Evolutionary conservation across 2,113 vertebrate species (phyloP).

Genomic region (Arvicanthis niloticus): DNA sequence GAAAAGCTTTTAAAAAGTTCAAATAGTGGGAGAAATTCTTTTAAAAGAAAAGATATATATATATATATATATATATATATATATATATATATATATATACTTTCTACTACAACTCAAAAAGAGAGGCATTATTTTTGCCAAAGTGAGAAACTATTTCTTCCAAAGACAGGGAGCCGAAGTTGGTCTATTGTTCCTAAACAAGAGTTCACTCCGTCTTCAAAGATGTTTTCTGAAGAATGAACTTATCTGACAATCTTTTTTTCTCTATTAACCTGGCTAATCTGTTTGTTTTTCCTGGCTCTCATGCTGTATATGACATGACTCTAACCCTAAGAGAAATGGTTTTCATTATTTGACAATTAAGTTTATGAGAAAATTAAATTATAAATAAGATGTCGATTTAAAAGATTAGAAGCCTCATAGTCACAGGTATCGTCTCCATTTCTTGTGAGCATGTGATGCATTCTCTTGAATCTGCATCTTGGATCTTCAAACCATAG

Average conservation of each 20-base stretch:
- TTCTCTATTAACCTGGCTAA: background rate
- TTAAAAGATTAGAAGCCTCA: background rate
- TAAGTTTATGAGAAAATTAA: background rate
- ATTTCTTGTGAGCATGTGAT: background rate
- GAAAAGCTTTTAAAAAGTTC: too few species aligned
- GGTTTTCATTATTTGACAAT: background rate
- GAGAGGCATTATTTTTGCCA: background rate
- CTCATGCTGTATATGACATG: background rate
- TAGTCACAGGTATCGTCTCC: background rate
- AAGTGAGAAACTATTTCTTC: background rate
- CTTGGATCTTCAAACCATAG: background rate
- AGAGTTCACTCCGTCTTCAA: background rate
- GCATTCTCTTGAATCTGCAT: background rate
- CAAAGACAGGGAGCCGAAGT: background rate
- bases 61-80: too few species aligned
- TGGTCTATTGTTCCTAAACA: background rate
- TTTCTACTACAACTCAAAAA: background rate
- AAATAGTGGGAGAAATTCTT: too few species aligned
- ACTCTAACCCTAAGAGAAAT: background rate
- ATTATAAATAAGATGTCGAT: background rate
- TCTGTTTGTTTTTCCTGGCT: too few species aligned
- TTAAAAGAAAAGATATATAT: too few species aligned
- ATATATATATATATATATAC: too few species aligned
- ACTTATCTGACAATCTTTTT: background rate
- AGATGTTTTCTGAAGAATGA: background rate